These are phyloP conservation scores for Thermophis baileyi DNA, from an alignment of 2,113 vertebrate genomes.

Conservation along the genomic window DNA sequence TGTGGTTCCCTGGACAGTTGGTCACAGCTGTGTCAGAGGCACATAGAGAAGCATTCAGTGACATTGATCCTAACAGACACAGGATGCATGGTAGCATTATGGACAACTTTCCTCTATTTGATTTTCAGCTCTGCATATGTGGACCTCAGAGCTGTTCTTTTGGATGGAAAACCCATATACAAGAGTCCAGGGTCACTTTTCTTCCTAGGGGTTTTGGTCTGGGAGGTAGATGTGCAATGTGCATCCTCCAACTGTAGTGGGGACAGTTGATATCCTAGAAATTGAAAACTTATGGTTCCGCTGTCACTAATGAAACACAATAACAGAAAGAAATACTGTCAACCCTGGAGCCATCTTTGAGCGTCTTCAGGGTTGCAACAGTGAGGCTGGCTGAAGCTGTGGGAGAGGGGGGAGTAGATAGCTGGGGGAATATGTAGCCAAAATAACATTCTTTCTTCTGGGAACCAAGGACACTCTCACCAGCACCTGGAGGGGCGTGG, in stretches of 20 bases:
- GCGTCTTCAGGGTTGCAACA: too few species aligned
- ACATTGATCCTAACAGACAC: neutral
- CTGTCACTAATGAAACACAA: neutral
- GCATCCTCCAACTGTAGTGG: neutral
- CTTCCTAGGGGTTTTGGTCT: neutral
- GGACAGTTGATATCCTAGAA: neutral
- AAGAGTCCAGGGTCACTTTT: neutral
- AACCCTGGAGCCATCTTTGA: too few species aligned
- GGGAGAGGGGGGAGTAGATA: too few species aligned
- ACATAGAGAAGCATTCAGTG: neutral
- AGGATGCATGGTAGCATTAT: neutral
- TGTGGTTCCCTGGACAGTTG: neutral
- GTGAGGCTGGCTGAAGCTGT: too few species aligned
- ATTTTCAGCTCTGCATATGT: neutral
- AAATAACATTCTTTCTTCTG: too few species aligned
- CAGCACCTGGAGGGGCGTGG: too few species aligned
- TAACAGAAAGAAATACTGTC: neutral
- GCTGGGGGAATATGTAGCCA: too few species aligned
- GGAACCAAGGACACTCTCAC: too few species aligned
- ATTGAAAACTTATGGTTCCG: neutral
- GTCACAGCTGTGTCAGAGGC: neutral
- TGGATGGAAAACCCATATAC: neutral
- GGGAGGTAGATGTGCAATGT: neutral
- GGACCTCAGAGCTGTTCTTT: neutral
- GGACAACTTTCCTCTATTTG: neutral